Base-by-base conservation (phyloP, 2,797 vertebrate genomes). In the Danio albolineatus region DNA sequence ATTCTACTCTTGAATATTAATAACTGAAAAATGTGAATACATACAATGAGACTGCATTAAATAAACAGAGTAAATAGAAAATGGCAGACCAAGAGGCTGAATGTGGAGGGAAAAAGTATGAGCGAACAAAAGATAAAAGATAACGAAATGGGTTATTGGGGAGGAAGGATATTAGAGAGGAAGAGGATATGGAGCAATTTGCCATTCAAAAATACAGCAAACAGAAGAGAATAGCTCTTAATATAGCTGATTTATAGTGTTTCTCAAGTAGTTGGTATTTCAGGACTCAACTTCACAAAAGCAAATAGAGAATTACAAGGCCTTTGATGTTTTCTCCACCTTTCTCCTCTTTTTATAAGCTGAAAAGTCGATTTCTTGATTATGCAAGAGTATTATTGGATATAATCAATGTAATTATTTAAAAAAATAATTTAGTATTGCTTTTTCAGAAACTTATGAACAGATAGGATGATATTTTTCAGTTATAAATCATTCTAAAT, bases 141-240 rank as follows among this genome's bases (percentile, higher is more conserved):
- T 41, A 43, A 57, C 19, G 0, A 56, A 71, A 71, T 56, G 7
- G 53, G 36, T 54, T 69, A n/a, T 51, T n/a, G 14, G 16, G 53
- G 48, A 66, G 44, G 19, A 28, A 14, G 19, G 44, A 49, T 16
- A 5, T 48, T 49, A 38, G 46, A 51, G 66, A 41, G 38, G n/a
- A 71, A 71, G 51, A 53, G 4, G 67, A 71, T 13, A 41, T 38
- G 36, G 10, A 19, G 10, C 49, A 56, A 21, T 56, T 71, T 71
- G 4, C 19, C 10, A 51, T 70, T 38, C 8, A 17, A n/a, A 38
- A 69, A 38, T 53, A 69, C 10, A 39, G 39, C 4, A 69, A 53
- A 48, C 10, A 38, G 67, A 19, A 39, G 36, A 7, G 17, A 44
- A 21, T 9, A 10, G 66, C 6, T 70, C 67, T 70, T 53, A 28